These are phyloP conservation scores for Drosophila anceps DNA, from an alignment of 2,888 invertebrate species.

Conservation along the genomic window DNA sequence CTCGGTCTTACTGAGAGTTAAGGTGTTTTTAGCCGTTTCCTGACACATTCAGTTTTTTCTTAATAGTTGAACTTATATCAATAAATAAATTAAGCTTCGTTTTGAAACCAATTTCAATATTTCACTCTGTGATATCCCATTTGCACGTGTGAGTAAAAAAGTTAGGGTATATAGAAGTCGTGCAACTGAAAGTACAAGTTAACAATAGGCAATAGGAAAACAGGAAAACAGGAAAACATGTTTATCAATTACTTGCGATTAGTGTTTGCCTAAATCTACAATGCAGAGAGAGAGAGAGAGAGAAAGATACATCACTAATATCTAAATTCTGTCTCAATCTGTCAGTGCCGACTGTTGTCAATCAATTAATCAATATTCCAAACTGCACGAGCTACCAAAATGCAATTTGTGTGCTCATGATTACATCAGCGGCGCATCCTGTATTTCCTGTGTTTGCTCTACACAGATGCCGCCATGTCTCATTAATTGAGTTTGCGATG, in stretches of 20 bases:
- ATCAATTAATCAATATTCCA: slow-evolving; percentile 20
- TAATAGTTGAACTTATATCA: too few species aligned
- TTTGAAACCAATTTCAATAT: too few species aligned
- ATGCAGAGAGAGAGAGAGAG: neutral
- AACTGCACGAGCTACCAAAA: neutral
- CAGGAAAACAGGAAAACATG: too few species aligned
- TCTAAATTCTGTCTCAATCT: neutral
- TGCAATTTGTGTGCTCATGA: slow-evolving; percentile 25
- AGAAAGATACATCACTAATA: neutral
- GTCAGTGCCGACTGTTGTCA: neutral
- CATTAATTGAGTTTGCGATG: slow-evolving; percentile 57
- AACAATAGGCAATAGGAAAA: neutral
- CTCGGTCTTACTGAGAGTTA: too few species aligned
- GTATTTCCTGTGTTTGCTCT: slow-evolving; percentile 25
- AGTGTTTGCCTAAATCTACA: neutral
- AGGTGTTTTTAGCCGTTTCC: too few species aligned
- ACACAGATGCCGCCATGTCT: slow-evolving; percentile 13
- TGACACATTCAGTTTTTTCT: too few species aligned
- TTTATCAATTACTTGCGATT: neutral
- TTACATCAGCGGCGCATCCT: slow-evolving; percentile 14
- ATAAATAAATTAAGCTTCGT: too few species aligned
- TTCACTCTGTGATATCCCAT: too few species aligned
- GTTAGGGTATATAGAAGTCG: neutral
- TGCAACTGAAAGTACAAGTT: neutral
- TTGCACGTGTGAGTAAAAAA: neutral